phyloP scores from a whole-genome alignment of 2,113 vertebrate genomes.

The Petrocephalus microphthalmus region DNA sequence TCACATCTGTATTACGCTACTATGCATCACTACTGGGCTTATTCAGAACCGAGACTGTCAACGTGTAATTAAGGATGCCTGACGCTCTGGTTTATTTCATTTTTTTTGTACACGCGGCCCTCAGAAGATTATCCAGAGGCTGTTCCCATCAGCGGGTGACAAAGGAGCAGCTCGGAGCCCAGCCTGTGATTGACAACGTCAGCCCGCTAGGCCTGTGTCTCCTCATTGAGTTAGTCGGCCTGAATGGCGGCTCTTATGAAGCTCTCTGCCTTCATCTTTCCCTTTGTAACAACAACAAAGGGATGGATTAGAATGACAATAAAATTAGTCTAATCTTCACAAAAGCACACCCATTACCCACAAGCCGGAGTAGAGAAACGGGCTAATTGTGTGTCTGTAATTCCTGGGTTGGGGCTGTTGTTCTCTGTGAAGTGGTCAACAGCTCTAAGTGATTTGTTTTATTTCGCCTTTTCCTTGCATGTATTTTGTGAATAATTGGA shows the following conservation, averaged over 20 bases:
- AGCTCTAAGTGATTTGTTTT: conserved; percentile 24
- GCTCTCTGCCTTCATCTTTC: background rate
- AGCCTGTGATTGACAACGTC: conserved; percentile 47
- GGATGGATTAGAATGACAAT: conserved; percentile 45
- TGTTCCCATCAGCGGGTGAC: conserved; percentile 9
- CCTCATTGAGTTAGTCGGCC: conserved; percentile 36
- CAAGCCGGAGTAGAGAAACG: conserved; percentile 27
- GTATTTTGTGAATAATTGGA: conserved; percentile 11
- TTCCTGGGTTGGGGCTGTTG: conserved; percentile 28
- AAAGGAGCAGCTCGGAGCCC: background rate
- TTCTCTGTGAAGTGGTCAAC: background rate
- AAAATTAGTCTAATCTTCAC: conserved; percentile 23
- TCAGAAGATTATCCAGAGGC: background rate
- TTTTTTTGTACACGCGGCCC: background rate
- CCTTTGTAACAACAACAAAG: conserved; percentile 34
- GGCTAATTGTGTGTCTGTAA: conserved; percentile 21
- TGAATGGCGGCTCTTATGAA: conserved; percentile 23
- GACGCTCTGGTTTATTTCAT: background rate
- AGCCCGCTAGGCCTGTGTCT: conserved; percentile 24
- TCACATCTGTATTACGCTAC: background rate
- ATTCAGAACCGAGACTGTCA: background rate
- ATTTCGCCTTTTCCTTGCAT: background rate
- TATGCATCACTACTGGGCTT: background rate
- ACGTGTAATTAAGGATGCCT: background rate
- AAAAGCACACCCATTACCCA: conserved; percentile 25